Evolutionary conservation across 2,113 vertebrate genomes (phyloP).

Genomic region (Dolichallabes microphthalmus): DNA sequence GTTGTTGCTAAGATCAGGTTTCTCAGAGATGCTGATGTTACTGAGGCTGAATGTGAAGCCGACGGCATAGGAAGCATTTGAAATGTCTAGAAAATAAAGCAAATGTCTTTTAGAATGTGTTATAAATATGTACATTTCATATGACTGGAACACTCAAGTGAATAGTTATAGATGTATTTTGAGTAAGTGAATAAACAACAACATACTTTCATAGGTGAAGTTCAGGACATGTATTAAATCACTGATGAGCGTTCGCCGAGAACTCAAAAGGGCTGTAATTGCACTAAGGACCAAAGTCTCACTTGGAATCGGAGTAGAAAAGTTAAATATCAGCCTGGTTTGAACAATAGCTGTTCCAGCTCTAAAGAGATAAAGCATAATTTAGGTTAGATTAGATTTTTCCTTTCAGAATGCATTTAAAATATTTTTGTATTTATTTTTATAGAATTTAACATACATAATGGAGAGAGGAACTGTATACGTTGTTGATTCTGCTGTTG

Average conservation of each 20-base stretch:
- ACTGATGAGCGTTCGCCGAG: background rate
- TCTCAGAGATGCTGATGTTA: slow-evolving; percentile 15
- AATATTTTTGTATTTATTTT: background rate
- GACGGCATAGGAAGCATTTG: slow-evolving; percentile 17
- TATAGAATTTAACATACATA: background rate
- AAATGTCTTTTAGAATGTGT: background rate
- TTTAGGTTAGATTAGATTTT: background rate
- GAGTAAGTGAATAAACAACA: background rate
- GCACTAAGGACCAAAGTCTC: slow-evolving; percentile 24
- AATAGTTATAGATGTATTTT: background rate
- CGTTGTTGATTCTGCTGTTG: background rate
- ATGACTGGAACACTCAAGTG: background rate
- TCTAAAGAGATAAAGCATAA: background rate
- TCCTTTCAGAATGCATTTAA: background rate
- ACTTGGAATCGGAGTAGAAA: slow-evolving; percentile 22
- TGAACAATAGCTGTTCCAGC: slow-evolving; percentile 16
- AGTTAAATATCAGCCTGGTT: slow-evolving; percentile 33
- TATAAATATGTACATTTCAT: background rate
- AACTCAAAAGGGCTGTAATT: background rate
- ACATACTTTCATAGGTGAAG: slow-evolving; percentile 35
- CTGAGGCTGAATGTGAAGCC: slow-evolving; percentile 23
- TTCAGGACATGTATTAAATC: slow-evolving; percentile 17
- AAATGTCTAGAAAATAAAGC: background rate
- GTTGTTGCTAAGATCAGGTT: background rate
- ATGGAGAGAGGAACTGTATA: background rate